These are phyloP conservation scores for Lophotriccus pileatus DNA, from an alignment of 2,797 vertebrate species.

Conservation along the genomic window DNA sequence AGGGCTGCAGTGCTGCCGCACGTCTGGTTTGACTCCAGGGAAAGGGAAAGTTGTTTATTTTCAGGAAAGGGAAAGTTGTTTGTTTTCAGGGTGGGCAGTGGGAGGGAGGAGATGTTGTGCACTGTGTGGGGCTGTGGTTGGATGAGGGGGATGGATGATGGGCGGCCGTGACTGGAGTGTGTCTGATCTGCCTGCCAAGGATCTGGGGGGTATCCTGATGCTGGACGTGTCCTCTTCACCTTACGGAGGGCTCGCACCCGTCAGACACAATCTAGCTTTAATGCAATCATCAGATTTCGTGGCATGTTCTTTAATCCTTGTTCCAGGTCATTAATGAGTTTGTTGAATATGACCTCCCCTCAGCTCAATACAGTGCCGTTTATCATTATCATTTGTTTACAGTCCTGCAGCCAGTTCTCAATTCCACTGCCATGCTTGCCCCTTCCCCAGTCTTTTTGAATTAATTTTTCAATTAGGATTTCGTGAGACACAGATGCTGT, in stretches of 20 bases:
- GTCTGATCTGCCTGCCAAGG: not conserved
- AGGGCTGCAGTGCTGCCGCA: not conserved
- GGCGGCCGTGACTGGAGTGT: rapidly evolving
- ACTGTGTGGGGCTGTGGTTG: rapidly evolving
- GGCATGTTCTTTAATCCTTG: not conserved
- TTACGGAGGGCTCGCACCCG: not conserved
- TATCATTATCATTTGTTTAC: conserved; percentile 44
- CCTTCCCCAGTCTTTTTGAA: conserved; percentile 67
- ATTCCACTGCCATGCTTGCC: not conserved
- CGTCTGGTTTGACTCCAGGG: not conserved
- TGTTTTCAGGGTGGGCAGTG: not conserved
- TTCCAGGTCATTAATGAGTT: conserved; percentile 24
- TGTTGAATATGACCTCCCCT: not conserved
- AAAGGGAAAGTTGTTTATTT: not conserved
- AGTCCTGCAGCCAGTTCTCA: conserved; percentile 27
- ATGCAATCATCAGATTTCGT: not conserved
- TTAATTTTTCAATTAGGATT: conserved; percentile 74
- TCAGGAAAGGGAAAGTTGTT: not conserved
- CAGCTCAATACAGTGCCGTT: not conserved
- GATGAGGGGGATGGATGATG: rapidly evolving
- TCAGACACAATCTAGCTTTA: not conserved
- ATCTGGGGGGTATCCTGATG: not conserved
- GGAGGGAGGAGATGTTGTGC: not conserved
- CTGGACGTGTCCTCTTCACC: not conserved
- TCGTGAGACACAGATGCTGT: conserved; percentile 58